phyloP scores from a whole-genome alignment of 2,797 vertebrate species.

The Pantherophis vulpinus region DNA sequence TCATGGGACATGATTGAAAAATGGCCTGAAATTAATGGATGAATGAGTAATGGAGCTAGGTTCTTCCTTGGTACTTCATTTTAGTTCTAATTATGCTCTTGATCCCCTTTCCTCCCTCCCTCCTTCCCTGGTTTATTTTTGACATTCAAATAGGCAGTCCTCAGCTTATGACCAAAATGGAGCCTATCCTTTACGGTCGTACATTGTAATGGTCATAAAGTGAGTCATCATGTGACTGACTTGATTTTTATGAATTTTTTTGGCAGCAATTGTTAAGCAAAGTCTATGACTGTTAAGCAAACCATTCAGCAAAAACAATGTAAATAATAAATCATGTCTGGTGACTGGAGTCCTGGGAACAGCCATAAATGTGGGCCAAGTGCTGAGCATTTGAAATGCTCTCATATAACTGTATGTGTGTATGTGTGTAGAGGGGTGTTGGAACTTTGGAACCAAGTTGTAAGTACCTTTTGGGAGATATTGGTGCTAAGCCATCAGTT shows the following conservation, averaged over 20 bases:
- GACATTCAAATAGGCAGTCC: neutral
- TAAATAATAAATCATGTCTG: neutral
- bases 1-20: neutral
- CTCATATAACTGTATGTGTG: neutral
- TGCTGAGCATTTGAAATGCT: neutral
- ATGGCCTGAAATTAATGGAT: neutral
- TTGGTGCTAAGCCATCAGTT: neutral
- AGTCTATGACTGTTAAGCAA: neutral
- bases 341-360: neutral
- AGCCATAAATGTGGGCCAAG: neutral
- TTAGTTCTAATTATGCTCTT: neutral
- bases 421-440: neutral
- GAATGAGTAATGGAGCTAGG: neutral
- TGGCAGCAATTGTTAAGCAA: neutral
- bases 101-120: neutral
- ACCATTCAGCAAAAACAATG: neutral
- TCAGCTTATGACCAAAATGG: neutral
- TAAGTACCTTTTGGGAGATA: neutral
- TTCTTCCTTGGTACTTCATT: neutral
- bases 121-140: neutral
- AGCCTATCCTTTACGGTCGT: neutral
- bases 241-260: neutral
- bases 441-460: neutral
- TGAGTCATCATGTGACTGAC: neutral
- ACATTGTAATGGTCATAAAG: neutral